Evolutionary conservation across 1,140 invertebrate species (phyloP), one percentile per base, ranked within the genome.

Genomic region (Ceratosolen fusciceps): DNA sequence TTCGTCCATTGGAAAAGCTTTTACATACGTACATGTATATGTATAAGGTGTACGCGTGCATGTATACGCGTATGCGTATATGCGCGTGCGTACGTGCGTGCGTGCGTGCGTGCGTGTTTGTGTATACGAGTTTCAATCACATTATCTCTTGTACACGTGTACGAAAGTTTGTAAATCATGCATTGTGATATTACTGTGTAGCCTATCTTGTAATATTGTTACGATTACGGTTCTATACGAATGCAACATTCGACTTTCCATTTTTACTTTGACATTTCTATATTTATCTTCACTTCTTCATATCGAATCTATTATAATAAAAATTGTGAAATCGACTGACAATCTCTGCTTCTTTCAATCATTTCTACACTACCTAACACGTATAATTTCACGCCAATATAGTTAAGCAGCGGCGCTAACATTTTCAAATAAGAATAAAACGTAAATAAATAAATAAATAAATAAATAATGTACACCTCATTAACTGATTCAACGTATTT

Each of bases 161-260:
- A 88, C 77, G 86, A 89, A 88, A 85, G 74, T 80, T 89, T 89
- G 83, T 87, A 87, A 90, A 90, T 90, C 88, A 89, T 90, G 88
- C 88, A 90, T 90, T 90, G 89, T 90, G 89, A 90, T 90, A 90
- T 90, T 90, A 90, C 84, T 90, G 84, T 90, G 86, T 90, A 90
- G 87, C 87, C 85, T 88, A 88, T 74, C 84, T 89, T 90, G 84
- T 90, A 90, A 81, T 85, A 87, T 87, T 88, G 82, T 88, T 87
- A 87, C 84, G 82, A 84, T 83, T 82, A 82, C 79, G 81, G 83
- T 82, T 84, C 82, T 82, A 74, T 75, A 75, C 31, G 79, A 80
- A 76, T 76, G 54, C 43, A 84, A 86, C 85, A 88, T 84, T 86
- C 54, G 81, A 88, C 80, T 88, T 89, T 89, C 85, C 88, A 89